A percentile compares a stretch with the other conserved stretches of the same genome.
Conservation (phyloP, 2,113 vertebrate genomes). For the Gavia stellata region DNA sequence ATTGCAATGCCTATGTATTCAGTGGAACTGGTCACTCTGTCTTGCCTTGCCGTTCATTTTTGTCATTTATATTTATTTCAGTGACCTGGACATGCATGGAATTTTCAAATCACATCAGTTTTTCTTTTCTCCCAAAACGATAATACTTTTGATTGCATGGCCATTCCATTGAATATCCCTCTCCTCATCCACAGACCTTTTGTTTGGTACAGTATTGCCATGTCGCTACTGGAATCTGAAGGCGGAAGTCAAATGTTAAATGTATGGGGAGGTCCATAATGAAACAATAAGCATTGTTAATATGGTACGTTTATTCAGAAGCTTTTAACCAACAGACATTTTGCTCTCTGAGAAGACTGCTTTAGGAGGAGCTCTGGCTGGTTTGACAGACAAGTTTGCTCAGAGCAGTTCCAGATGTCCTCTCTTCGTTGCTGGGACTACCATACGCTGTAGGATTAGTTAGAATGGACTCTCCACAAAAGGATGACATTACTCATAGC, state of each 20-base stretch:
- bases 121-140: slow-evolving; percentile 42
- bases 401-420: background rate
- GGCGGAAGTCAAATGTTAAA: background rate
- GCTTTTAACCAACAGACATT: background rate
- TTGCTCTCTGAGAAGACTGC: background rate
- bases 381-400: background rate
- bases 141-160: slow-evolving; percentile 76
- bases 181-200: slow-evolving; percentile 64
- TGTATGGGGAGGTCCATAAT: background rate
- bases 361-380: background rate
- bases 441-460: background rate
- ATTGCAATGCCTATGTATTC: slow-evolving; percentile 77
- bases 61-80: slow-evolving; percentile 77
- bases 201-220: background rate
- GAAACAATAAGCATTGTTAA: background rate
- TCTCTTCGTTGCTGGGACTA: background rate
- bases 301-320: background rate
- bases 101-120: slow-evolving; percentile 63
- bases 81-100: slow-evolving; percentile 74
- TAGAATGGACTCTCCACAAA: background rate
- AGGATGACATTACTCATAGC: background rate
- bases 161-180: slow-evolving; percentile 78
- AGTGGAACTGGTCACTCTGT: slow-evolving; percentile 76
- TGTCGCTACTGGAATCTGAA: background rate
- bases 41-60: slow-evolving; percentile 76